Base-by-base conservation (phyloP, 2,113 vertebrate genomes). In the Synodontis membranacea region DNA sequence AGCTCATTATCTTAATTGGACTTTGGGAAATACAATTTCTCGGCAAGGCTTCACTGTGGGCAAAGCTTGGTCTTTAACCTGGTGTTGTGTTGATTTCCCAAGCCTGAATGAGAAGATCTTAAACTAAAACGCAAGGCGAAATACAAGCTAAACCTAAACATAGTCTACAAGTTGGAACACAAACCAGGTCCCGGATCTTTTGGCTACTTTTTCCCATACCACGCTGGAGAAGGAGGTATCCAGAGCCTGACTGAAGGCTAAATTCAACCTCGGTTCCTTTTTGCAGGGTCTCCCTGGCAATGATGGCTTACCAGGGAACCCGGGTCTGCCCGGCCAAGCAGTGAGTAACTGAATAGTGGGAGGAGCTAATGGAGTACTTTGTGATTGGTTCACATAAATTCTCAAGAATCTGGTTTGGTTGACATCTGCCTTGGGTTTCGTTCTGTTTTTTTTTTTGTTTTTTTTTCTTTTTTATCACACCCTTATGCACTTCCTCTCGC, bases 241-340 rank as follows among this genome's bases (percentile, higher is more conserved):
- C 91, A 89, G 86, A 86, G 90, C 87, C 89, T 11, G 80, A 92
- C 87, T 91, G 89, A 92, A 89, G 91, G 88, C 90, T 93, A 87
- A 89, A 93, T 94, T 95, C 93, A 96, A 95, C 92, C 93, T 92
- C 92, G 93, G 90, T 88, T 95, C 93, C 95, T 93, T 95, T 92
- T 95, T 90, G 92, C 96, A 99, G 98, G 98, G 98, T 93, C 92
- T 96, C 89, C 97, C 97, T 83, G 98, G 98, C 92, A 96, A 96
- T 91, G 97, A 98, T 37, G 97, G 98, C 87, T 88, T 96, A 93
- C 97, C 97, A 4, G 98, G 97, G 88, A 93, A 96, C 91, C 96
- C 96, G 0, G 97, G 97, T 90, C 94, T 95, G 0, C 95, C 96
- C 3, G 96, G 93, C 83, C 93, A 94, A 84, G 88, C 93, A 95